phyloP scores from a whole-genome alignment of 2,797 vertebrate genomes.

The Pelochelys cantorii region DNA sequence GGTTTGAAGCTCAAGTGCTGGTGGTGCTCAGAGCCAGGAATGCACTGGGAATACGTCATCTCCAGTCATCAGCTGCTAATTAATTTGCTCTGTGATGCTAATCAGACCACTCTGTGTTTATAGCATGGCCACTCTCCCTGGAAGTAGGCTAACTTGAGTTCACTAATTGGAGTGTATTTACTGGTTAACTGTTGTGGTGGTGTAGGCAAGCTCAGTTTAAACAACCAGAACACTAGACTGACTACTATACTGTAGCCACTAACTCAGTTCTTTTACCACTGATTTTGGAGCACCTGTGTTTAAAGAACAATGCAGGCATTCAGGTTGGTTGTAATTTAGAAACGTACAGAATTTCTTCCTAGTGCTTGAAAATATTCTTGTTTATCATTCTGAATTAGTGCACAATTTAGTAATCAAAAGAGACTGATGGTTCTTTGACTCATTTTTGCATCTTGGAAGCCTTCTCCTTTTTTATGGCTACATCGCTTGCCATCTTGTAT shows the following conservation, averaged over 20 bases:
- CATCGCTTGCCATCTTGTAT: slow-evolving; percentile 31
- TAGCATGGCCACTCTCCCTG: background rate
- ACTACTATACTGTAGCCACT: background rate
- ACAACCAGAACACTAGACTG: background rate
- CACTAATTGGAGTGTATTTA: background rate
- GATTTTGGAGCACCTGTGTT: background rate
- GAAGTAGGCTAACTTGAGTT: background rate
- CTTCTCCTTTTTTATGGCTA: background rate
- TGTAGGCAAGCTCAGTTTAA: background rate
- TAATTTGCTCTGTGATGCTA: background rate
- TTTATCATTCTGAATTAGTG: background rate
- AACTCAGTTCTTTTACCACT: background rate
- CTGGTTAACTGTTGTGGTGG: background rate
- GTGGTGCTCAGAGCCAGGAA: background rate
- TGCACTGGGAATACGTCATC: background rate
- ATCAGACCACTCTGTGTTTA: no score
- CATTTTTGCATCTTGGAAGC: background rate
- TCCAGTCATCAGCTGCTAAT: background rate
- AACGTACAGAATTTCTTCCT: background rate
- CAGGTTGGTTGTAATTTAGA: background rate
- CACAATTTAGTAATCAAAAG: background rate
- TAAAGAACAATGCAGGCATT: background rate
- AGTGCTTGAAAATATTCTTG: slow-evolving; percentile 6
- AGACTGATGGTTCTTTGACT: background rate
- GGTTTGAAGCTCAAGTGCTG: background rate